These are phyloP conservation scores for Cryptosula pallasiana DNA, from an alignment of 2,888 invertebrate genomes.

Conservation along the genomic window DNA sequence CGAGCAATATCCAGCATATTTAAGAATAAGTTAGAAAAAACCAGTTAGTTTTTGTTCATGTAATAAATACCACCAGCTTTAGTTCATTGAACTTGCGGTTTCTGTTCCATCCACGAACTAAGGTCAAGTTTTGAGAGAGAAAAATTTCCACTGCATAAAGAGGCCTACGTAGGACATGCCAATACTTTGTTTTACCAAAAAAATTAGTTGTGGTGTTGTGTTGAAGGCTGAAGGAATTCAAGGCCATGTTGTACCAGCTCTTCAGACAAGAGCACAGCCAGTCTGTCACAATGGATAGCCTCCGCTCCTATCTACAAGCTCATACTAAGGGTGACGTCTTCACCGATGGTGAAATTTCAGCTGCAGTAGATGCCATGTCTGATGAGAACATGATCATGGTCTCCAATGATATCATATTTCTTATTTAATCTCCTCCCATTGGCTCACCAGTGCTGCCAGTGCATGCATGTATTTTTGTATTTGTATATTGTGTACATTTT, in stretches of 20 bases:
- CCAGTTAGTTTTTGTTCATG: no score
- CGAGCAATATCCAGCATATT: no score
- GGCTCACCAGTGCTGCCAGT: no score
- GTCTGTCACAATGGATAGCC: slow-evolving; percentile 64
- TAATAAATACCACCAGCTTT: no score
- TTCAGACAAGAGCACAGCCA: slow-evolving; percentile 75
- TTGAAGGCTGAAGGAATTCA: slow-evolving; percentile 64
- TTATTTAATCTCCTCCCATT: slow-evolving; percentile 1
- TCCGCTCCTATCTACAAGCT: slow-evolving; percentile 65
- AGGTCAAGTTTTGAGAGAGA: no score
- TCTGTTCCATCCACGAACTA: no score
- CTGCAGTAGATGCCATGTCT: slow-evolving; percentile 77
- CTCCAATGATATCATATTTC: slow-evolving; percentile 30
- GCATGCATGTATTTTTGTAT: neutral
- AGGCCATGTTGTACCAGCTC: slow-evolving; percentile 66
- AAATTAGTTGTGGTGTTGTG: no score
- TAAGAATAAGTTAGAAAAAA: no score
- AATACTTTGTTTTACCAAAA: no score
- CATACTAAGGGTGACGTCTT: slow-evolving; percentile 51
- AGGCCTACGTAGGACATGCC: no score
- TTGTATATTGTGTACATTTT: neutral
- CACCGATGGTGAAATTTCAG: slow-evolving; percentile 65
- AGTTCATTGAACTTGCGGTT: no score
- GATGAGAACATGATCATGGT: slow-evolving; percentile 88
- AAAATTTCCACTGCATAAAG: no score